Conservation (phyloP, 2,888 invertebrate genomes). For the Platycheirus rosarum region DNA sequence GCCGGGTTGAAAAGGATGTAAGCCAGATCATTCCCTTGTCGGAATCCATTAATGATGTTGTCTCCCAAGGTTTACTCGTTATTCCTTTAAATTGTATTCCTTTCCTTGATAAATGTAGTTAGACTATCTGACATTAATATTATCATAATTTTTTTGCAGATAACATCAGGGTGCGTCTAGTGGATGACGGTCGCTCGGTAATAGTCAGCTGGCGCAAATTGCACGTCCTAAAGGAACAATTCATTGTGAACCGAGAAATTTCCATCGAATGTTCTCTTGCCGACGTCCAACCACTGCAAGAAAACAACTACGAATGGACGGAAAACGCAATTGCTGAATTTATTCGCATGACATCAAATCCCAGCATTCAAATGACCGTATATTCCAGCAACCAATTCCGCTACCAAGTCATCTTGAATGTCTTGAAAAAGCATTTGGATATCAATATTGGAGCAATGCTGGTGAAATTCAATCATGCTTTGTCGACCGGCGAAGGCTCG, state of each 20-base stretch:
- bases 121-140: too few relatives aligned
- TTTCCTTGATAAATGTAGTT: not conserved
- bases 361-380: conserved; percentile 82
- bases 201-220: conserved; percentile 83
- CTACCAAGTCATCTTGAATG: conserved; percentile 82
- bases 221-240: conserved; percentile 82
- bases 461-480: conserved; percentile 83
- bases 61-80: too few relatives aligned
- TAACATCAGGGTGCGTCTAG: conserved; percentile 77
- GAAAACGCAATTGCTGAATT: conserved; percentile 79
- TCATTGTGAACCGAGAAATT: conserved; percentile 75
- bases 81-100: too few relatives aligned
- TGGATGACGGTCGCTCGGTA: conserved; percentile 86
- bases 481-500: conserved; percentile 82
- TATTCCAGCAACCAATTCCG: conserved; percentile 74
- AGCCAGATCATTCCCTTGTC: too few relatives aligned
- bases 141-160: conserved; percentile 69
- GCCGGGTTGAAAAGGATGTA: too few relatives aligned
- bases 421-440: conserved; percentile 78
- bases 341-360: conserved; percentile 78
- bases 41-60: too few relatives aligned
- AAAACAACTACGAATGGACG: conserved; percentile 81
- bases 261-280: conserved; percentile 79
- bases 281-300: conserved; percentile 82
- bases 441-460: conserved; percentile 84